Base-by-base conservation (phyloP, 1,140 invertebrate genomes). In the Aphelinus atriplicis region DNA sequence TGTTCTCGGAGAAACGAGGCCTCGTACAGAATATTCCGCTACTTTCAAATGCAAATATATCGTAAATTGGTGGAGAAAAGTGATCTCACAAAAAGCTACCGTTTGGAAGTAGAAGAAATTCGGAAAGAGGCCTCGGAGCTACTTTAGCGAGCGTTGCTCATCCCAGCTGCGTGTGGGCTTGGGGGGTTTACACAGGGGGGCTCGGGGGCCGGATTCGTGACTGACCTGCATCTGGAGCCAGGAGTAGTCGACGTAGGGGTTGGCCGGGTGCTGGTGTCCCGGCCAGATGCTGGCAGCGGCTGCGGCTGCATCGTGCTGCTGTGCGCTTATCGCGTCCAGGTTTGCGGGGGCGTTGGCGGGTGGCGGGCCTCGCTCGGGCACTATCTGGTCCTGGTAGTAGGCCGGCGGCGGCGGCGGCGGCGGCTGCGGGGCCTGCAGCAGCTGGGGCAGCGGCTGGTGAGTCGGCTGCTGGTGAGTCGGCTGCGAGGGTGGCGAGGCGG, bases 191-290 rank as follows among this genome's bases (percentile, higher is more conserved):
- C 56, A 71, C 48, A 7, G 67, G 61, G 26, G 26, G 26, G 26
- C 26, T 26, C 26, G 26, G 26, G 26, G 26, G 26, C 26, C 26
- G 26, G 26, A 26, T 26, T 26, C 26, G 9, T 71, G 10, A 3
- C 56, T 0, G 65, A 87, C 86, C 85, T 88, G 85, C 85, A 87
- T 86, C 80, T 87, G 87, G 73, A 88, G 81, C 87, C 87, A 88
- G 47, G 87, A 88, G 75, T 88, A 88, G 71, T 88, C 87, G 77
- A 88, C 87, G 77, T 87, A 88, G 45, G 70, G 70, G 2, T 56
- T 60, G 10, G 47, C 42, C 3, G 9, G 26, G 6, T 70, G 73
- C 3, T 42, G 26, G 6, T 70, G 73, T 3, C 9, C 60, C 7
- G 46, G 53, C 50, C 10, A 9, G 5, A n/a, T 0, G 26, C 48